Percentiles rank a stretch among this genome's conserved stretches.
Conservation (phyloP, 2,888 invertebrate genomes). For the Nemotelus nigrinus region DNA sequence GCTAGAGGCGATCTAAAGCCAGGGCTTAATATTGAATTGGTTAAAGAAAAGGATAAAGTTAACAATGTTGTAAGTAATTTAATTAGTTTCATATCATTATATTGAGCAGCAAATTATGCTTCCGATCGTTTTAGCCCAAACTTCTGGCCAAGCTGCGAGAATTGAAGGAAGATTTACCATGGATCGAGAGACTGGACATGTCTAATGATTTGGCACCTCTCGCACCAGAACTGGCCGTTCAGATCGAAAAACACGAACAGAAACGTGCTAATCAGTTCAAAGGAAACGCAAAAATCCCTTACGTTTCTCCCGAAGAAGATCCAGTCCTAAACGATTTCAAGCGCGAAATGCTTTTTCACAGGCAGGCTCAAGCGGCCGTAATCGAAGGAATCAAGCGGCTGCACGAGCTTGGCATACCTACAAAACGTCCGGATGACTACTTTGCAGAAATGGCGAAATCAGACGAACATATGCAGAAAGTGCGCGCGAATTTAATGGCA, state of each 20-base stretch:
- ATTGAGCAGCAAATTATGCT: not conserved
- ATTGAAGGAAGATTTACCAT: constrained; percentile 77
- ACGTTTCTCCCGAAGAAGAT: constrained; percentile 74
- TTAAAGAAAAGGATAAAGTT: constrained; percentile 68
- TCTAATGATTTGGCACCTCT: constrained; percentile 80
- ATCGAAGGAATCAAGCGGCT: constrained; percentile 81
- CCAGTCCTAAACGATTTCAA: constrained; percentile 91
- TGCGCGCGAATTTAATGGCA: constrained; percentile 82
- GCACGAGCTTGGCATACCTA: constrained; percentile 78
- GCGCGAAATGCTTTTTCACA: constrained; percentile 86
- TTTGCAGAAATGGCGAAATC: constrained; percentile 99
- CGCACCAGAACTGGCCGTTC: constrained; percentile 84
- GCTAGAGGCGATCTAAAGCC: constrained; percentile 85
- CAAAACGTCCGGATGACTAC: constrained; percentile 92
- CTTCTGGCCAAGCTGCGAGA: constrained; percentile 77
- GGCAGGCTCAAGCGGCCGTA: constrained; percentile 89
- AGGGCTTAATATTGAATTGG: constrained; percentile 79
- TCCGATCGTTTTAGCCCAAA: constrained; percentile 55
- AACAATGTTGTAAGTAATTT: constrained; percentile 78
- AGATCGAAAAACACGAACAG: constrained; percentile 79
- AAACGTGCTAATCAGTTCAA: constrained; percentile 73
- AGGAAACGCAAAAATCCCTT: constrained; percentile 76
- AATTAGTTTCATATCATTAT: not conserved
- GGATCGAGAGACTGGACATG: constrained; percentile 88
- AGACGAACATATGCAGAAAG: constrained; percentile 97